phyloP scores from a whole-genome alignment of 2,113 vertebrate species.

The Hippoglossus stenolepis region DNA sequence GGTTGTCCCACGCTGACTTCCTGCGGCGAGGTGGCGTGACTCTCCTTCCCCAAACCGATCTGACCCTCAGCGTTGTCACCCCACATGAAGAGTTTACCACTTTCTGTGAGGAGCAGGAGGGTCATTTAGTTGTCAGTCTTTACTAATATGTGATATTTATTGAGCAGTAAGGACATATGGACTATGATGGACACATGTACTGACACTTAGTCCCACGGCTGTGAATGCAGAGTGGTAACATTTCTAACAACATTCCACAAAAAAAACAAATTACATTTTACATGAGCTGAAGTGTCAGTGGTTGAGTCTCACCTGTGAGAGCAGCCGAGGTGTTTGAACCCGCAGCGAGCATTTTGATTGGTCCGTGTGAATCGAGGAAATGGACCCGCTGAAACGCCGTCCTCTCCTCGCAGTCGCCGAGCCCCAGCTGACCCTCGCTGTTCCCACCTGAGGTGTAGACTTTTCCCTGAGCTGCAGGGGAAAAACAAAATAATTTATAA shows the following conservation, averaged over 20 bases:
- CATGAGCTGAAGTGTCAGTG: neutral
- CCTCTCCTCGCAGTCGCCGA: slow-evolving; percentile 92
- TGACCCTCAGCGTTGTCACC: slow-evolving; percentile 97
- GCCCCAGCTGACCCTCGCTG: slow-evolving; percentile 93
- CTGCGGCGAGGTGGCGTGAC: slow-evolving; percentile 82
- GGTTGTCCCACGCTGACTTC: slow-evolving; percentile 87
- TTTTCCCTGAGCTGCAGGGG: slow-evolving; percentile 82
- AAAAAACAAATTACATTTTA: neutral
- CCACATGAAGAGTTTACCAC: slow-evolving; percentile 94
- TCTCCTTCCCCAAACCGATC: slow-evolving; percentile 87
- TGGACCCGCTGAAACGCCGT: slow-evolving; percentile 86
- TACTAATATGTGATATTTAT: too few relatives aligned
- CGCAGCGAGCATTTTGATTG: slow-evolving; percentile 92
- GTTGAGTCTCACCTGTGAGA: slow-evolving; percentile 86
- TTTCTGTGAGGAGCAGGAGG: slow-evolving; percentile 78
- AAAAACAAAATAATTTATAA: neutral
- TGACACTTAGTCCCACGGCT: too few relatives aligned
- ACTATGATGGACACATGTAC: too few relatives aligned
- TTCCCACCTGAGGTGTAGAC: slow-evolving; percentile 92
- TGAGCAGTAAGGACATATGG: too few relatives aligned
- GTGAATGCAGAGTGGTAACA: too few relatives aligned
- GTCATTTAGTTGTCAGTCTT: too few relatives aligned
- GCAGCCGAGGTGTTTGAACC: slow-evolving; percentile 95
- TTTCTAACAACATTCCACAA: too few relatives aligned
- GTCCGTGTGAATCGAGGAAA: slow-evolving; percentile 84